These are phyloP conservation scores for Ormyrus rosae DNA, from an alignment of 2,888 invertebrate species.

Conservation along the genomic window DNA sequence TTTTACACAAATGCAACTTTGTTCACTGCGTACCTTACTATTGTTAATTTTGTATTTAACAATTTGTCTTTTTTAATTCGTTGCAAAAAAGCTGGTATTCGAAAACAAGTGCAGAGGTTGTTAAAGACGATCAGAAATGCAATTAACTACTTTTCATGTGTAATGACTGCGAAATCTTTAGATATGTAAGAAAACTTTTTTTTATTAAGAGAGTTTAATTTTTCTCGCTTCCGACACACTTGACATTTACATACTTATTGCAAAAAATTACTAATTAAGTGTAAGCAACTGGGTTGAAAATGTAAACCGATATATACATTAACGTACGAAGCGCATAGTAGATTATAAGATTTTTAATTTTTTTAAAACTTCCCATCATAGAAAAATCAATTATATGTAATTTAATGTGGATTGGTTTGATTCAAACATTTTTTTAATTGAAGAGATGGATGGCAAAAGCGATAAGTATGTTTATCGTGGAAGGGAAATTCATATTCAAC, in stretches of 20 bases:
- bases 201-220: constrained; percentile 53
- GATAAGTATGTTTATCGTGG: constrained; percentile 2
- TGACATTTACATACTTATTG: constrained; percentile 27
- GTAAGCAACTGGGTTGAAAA: constrained; percentile 32
- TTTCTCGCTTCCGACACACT: constrained; percentile 37
- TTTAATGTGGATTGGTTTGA: constrained; percentile 40
- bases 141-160: constrained; percentile 36
- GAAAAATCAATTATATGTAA: constrained; percentile 49
- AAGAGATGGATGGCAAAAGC: neutral
- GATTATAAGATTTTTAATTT: constrained; percentile 53
- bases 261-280: constrained; percentile 37
- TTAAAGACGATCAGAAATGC: constrained; percentile 30
- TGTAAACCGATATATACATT: constrained; percentile 33
- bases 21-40: constrained; percentile 42
- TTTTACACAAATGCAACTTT: constrained; percentile 43
- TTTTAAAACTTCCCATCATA: constrained; percentile 46
- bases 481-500: constrained; percentile 18
- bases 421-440: constrained; percentile 3
- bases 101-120: constrained; percentile 35
- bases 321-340: constrained; percentile 43
- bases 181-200: constrained; percentile 47
- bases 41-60: constrained; percentile 43
- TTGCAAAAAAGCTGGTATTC: constrained; percentile 19
- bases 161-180: constrained; percentile 45
- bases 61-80: constrained; percentile 21